A percentile compares a stretch with the other conserved stretches of the same genome.
These are phyloP conservation scores for Anabas testudineus DNA, from an alignment of 2,797 vertebrate species.

Conservation along the genomic window DNA sequence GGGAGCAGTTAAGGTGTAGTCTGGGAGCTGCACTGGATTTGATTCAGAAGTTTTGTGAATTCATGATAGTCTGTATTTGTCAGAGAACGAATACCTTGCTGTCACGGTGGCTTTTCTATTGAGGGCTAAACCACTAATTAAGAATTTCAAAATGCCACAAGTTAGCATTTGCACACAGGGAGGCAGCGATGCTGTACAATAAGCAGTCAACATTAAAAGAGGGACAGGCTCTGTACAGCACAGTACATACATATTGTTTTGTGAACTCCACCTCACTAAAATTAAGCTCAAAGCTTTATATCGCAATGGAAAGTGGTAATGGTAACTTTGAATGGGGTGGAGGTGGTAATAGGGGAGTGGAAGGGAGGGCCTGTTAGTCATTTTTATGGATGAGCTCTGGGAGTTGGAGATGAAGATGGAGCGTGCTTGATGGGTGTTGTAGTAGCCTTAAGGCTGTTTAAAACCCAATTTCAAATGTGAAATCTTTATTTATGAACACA, in stretches of 20 bases:
- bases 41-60: background rate
- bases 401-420: slow-evolving; percentile 1
- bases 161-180: background rate
- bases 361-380: slow-evolving; percentile 46
- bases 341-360: slow-evolving; percentile 16
- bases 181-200: slow-evolving; percentile 16
- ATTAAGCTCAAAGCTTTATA: slow-evolving; percentile 41
- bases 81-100: background rate
- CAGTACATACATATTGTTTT: slow-evolving; percentile 47
- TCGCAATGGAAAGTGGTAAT: slow-evolving; percentile 63
- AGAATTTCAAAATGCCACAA: slow-evolving; percentile 26
- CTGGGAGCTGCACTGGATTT: background rate
- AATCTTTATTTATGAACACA: no score
- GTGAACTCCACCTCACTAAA: slow-evolving; percentile 50
- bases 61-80: background rate
- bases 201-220: slow-evolving; percentile 24
- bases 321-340: slow-evolving; percentile 21
- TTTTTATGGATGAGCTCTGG: slow-evolving; percentile 32
- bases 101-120: background rate
- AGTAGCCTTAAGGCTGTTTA: no score
- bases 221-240: slow-evolving; percentile 18
- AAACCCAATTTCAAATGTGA: no score
- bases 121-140: slow-evolving; percentile 17
- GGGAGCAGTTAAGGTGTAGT: background rate
- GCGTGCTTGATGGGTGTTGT: background rate